Base-by-base conservation (phyloP, 1,140 invertebrate species). In the Tyrophagus putrescentiae region DNA sequence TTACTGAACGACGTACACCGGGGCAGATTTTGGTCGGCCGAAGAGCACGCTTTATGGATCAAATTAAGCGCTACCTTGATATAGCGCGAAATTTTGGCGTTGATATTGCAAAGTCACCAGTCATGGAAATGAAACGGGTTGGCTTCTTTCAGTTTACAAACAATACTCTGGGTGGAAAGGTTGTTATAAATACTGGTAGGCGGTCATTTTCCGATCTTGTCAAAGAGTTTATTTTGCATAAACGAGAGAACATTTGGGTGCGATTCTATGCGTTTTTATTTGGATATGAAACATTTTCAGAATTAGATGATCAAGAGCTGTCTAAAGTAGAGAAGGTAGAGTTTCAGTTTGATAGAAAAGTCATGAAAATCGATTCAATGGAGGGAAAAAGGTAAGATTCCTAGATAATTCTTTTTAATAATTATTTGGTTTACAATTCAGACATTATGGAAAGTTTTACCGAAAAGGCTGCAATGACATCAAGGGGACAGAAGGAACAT, bases 191-290 rank as follows among this genome's bases (percentile, higher is more conserved):
- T 21, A 48, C 45, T 48, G 45, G 45, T 7, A 7, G 23, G 18
- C 45, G 45, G 13, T 48, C 45, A 9, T 48, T 48, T 21, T 48
- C 45, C 31, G 45, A 48, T 25, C 23, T 48, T 21, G 45, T 48
- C 7, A 29, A 48, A 48, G 45, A 48, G 18, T 48, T 7, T 48
- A 29, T 48, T 9, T 18, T 25, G 23, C 45, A 48, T 21, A 48
- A 48, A 25, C 45, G 45, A 48, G 45, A 48, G 21, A 48, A 48
- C 31, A 7, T 21, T 9, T 48, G 45, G 45, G 7, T 48, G 7
- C 45, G 21, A 48, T 18, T 48, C 45, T 48, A 7, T 48, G 45
- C 45, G 6, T 21, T 25, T 48, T 7, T 48, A 29, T 48, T 48
- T 48, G 45, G 45, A 13, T 48, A 39, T 39, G 36, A 21, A 39